Conservation (phyloP, 1,140 invertebrate species). For the Orchestia grillus region DNA sequence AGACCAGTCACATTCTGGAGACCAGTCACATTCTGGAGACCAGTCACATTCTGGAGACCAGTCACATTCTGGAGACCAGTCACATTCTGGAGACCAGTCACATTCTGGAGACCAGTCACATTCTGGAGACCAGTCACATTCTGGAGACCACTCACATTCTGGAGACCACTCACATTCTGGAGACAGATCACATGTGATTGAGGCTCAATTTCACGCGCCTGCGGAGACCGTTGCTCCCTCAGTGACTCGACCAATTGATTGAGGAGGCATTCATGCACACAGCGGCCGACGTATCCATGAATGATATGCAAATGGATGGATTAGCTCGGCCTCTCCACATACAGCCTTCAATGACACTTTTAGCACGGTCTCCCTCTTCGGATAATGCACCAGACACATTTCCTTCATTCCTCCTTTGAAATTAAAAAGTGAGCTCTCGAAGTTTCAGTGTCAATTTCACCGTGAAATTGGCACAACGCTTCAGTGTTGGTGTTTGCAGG, state of each 20-base stretch:
- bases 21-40: neutral
- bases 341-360: neutral
- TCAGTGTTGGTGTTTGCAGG: neutral
- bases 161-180: neutral
- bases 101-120: neutral
- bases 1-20: neutral
- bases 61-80: neutral
- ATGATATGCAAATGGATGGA: conserved; percentile 54
- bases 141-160: neutral
- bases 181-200: neutral
- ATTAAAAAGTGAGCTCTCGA: neutral
- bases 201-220: conserved; percentile 39
- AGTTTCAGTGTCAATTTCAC: neutral
- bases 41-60: neutral
- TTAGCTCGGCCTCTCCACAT: neutral
- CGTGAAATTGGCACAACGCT: neutral
- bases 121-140: neutral
- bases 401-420: neutral
- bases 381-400: neutral
- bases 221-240: neutral
- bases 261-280: neutral
- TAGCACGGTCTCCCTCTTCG: neutral
- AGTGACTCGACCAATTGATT: conserved; percentile 42
- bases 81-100: neutral
- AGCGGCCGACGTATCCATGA: conserved; percentile 17